A percentile compares a stretch with the other conserved stretches of the same genome.
These are phyloP conservation scores for Bungarus multicinctus DNA, from an alignment of 2,113 vertebrate species.

Conservation along the genomic window DNA sequence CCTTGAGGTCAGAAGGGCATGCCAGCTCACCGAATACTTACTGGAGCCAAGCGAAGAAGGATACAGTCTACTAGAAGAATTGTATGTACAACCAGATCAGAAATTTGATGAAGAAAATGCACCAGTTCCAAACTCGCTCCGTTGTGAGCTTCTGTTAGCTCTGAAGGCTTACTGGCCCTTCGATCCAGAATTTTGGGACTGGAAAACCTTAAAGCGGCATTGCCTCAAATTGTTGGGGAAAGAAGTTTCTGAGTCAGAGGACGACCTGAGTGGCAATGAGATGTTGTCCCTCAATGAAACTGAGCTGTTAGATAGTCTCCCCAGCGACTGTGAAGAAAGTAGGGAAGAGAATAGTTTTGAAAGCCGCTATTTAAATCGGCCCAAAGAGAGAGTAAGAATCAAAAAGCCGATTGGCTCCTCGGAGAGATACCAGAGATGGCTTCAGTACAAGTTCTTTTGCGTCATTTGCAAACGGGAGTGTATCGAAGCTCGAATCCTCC, in stretches of 20 bases:
- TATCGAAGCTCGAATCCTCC: constrained; percentile 83
- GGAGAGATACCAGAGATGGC: constrained; percentile 79
- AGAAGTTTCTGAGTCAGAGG: constrained; percentile 81
- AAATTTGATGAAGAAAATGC: constrained; percentile 90
- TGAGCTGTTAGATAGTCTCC: constrained; percentile 71
- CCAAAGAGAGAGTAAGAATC: constrained; percentile 71
- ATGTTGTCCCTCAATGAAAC: constrained; percentile 73
- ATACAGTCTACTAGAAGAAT: constrained; percentile 84
- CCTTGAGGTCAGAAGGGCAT: constrained; percentile 92
- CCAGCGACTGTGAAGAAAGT: constrained; percentile 70
- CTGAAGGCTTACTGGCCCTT: constrained; percentile 97
- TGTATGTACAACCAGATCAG: constrained; percentile 90
- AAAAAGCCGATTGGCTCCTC: constrained; percentile 75
- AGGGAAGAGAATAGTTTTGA: constrained; percentile 67
- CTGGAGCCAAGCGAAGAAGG: constrained; percentile 82
- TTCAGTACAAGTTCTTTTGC: constrained; percentile 88
- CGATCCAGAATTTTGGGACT: constrained; percentile 99
- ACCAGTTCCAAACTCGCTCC: constrained; percentile 91
- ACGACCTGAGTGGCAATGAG: constrained; percentile 71
- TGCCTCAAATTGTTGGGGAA: constrained; percentile 86
- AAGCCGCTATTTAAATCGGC: constrained; percentile 60
- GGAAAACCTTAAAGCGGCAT: constrained; percentile 93
- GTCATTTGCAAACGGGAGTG: constrained; percentile 87
- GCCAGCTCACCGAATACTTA: constrained; percentile 94
- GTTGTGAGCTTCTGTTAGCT: constrained; percentile 91